Percentiles rank a stretch among this genome's conserved stretches.
phyloP scores from a whole-genome alignment of 2,888 invertebrate genomes.

The Hypena proboscidalis region DNA sequence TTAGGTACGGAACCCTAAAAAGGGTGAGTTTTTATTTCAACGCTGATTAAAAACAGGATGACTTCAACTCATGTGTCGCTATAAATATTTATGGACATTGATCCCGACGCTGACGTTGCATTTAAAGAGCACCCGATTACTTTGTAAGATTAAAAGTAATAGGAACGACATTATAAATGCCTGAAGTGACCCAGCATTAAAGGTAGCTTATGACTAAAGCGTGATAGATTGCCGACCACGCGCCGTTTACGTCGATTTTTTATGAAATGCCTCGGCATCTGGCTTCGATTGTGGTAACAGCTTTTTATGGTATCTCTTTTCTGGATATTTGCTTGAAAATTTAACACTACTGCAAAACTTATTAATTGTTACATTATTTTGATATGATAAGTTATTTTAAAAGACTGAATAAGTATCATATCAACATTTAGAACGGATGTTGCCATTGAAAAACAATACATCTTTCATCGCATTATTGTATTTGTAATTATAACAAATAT shows the following conservation, averaged over 20 bases:
- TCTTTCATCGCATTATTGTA: too few species aligned
- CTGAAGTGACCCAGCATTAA: conserved; percentile 83
- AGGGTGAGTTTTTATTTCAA: conserved; percentile 51
- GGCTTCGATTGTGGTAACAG: conserved; percentile 76
- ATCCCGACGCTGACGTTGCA: conserved; percentile 71
- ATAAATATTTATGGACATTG: conserved; percentile 66
- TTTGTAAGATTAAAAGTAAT: conserved; percentile 74
- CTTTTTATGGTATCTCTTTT: conserved; percentile 61
- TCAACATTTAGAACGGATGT: too few species aligned
- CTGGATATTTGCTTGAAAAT: too few species aligned
- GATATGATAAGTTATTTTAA: too few species aligned
- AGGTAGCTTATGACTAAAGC: conserved; percentile 81
- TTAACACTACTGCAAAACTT: too few species aligned
- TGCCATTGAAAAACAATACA: too few species aligned
- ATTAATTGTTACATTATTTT: too few species aligned
- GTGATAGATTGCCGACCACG: conserved; percentile 80
- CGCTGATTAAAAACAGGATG: conserved; percentile 47
- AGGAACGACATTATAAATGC: conserved; percentile 81
- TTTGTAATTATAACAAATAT: too few species aligned
- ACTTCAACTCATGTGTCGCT: conserved; percentile 48
- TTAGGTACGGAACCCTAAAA: conserved; percentile 50
- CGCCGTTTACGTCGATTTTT: conserved; percentile 73
- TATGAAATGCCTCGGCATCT: conserved; percentile 76
- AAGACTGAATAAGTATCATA: too few species aligned
- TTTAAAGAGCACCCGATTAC: conserved; percentile 71